These are phyloP conservation scores for Tragelaphus strepsiceros DNA, from an alignment of 2,113 vertebrate species.

Conservation along the genomic window DNA sequence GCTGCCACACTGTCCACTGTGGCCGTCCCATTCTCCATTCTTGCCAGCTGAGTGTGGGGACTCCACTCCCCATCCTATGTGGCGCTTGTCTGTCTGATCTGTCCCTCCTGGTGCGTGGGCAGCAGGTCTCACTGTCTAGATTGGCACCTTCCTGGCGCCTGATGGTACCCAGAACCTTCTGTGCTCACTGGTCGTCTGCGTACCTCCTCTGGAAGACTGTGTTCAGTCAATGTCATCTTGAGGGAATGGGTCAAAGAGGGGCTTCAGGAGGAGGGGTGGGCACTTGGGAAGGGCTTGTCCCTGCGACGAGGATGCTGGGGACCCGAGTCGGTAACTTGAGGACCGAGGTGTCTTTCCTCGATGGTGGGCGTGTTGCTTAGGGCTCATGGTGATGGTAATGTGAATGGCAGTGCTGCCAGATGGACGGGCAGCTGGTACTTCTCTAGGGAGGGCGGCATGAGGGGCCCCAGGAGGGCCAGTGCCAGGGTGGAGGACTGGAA, in stretches of 20 bases:
- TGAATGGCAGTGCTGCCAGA: not conserved
- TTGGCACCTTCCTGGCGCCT: not conserved
- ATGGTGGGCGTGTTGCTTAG: fast-evolving
- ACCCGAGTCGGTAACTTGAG: not conserved
- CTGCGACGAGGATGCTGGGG: fast-evolving
- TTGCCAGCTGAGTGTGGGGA: fast-evolving
- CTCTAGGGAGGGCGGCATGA: not conserved
- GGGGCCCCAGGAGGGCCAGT: no score
- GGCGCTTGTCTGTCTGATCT: not conserved
- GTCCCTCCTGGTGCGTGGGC: fast-evolving
- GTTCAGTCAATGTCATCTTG: not conserved
- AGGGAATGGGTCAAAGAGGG: not conserved
- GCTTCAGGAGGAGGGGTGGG: not conserved
- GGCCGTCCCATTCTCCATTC: fast-evolving
- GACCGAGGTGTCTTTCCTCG: not conserved
- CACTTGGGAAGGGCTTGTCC: not conserved
- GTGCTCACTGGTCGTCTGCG: not conserved
- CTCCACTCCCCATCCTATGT: fast-evolving
- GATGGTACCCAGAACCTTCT: fast-evolving
- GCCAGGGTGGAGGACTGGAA: not conserved
- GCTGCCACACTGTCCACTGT: not conserved
- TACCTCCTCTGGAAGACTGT: not conserved
- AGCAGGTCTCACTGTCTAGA: not conserved
- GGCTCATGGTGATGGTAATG: not conserved
- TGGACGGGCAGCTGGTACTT: not conserved